Evolutionary conservation across 2,888 invertebrate species (phyloP), one percentile per base, ranked within the genome.

Genomic region (Eupeodes latifasciatus): DNA sequence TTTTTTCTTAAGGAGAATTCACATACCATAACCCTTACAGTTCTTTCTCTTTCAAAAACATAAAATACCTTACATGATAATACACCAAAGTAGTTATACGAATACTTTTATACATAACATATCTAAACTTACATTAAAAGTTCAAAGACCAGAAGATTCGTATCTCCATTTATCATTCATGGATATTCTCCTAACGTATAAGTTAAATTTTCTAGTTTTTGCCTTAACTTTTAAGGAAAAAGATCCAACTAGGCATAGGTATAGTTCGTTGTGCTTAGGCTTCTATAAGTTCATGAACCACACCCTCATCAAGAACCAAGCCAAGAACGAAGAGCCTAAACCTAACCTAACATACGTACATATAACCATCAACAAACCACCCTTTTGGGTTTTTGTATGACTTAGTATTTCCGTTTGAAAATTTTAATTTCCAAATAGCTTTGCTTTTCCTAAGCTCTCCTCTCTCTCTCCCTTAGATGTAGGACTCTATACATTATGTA

Each of bases 391-490:
- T 27, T 69, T 16, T 53, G 57, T 75, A 76, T 79, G 74, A 83
- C 57, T 75, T 77, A 57, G 84, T 80, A 84, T 87, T 84, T 87
- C 84, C 88, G 88, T 81, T 81, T 27, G 59, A 88, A 88, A 85
- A 85, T 88, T 84, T 84, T 88, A 88, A 88, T 88, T 88, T 88
- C 67, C 69, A 88, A 85, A 88, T 78, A 84, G 88, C 81, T 88
- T 82, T 78, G 16, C 85, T 34, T 44, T 27, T 66, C 9, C 69
- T 62, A 64, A 59, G 47, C 59, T n/a, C 27, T 16, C 55, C 40
- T 1, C 11, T 6, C 9, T 40, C 40, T 5, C 5, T 40, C 5
- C 5, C 40, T 7, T 7, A 40, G 6, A 40, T 40, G 40, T 40
- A 27, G 27, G 27, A 27, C 40, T 9, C 1, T 49, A 3, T n/a